These are phyloP conservation scores for Drosophila nannoptera DNA, from an alignment of 1,140 invertebrate genomes.

Conservation along the genomic window DNA sequence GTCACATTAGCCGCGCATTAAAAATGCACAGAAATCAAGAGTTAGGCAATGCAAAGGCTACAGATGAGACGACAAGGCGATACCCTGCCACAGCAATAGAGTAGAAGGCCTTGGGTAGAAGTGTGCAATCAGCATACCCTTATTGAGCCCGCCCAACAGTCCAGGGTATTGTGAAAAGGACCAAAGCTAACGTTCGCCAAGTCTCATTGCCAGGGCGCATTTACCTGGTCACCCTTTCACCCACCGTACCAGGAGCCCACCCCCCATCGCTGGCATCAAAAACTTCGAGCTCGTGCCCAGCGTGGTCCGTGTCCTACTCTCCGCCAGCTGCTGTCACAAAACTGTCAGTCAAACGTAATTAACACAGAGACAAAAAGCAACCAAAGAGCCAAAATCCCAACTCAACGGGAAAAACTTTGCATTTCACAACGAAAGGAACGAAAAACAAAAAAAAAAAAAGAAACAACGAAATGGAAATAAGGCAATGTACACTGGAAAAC, in stretches of 20 bases:
- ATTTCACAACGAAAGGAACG: conserved; percentile 53
- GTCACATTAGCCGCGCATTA: conserved; percentile 72
- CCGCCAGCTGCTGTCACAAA: conserved; percentile 66
- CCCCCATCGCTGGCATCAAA: not conserved
- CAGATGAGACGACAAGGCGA: not conserved
- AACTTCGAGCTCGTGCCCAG: conserved; percentile 30
- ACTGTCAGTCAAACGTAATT: conserved; percentile 78
- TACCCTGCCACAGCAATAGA: conserved; percentile 7
- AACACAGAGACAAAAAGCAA: conserved; percentile 28
- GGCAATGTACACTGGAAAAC: conserved; percentile 36
- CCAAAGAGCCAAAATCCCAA: conserved; percentile 46
- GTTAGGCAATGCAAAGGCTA: not conserved
- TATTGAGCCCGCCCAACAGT: too few species aligned
- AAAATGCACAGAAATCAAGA: conserved; percentile 60
- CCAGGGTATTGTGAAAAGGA: conserved; percentile 25
- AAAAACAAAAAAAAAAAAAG: too few species aligned
- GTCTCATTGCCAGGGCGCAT: conserved; percentile 40
- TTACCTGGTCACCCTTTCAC: conserved; percentile 74
- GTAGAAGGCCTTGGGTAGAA: too few species aligned
- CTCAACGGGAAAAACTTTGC: conserved; percentile 46
- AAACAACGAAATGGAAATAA: too few species aligned
- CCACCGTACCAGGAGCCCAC: conserved; percentile 29
- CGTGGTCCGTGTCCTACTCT: conserved; percentile 1
- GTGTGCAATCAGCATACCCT: too few species aligned
- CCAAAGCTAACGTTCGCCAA: conserved; percentile 4